Conservation (phyloP, 2,797 vertebrate species). For the Apodemus agrarius region DNA sequence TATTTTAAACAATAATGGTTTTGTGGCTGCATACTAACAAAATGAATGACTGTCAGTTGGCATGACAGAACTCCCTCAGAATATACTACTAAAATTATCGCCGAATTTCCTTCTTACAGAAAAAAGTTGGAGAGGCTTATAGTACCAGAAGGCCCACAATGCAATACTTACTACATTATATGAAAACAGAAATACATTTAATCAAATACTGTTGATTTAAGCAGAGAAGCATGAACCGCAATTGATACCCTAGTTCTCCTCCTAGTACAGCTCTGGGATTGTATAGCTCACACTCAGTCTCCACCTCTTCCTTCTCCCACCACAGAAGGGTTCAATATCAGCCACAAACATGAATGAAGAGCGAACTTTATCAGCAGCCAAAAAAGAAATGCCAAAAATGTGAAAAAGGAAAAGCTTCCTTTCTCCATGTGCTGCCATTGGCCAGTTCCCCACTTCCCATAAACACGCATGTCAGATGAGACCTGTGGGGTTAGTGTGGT, state of each 20-base stretch:
- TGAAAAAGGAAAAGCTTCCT: neutral
- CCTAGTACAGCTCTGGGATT: neutral
- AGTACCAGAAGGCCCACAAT: neutral
- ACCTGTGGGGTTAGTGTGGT: neutral
- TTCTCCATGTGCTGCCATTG: neutral
- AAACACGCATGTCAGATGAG: neutral
- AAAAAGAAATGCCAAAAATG: neutral
- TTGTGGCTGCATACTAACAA: conserved; percentile 11
- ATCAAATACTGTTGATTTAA: neutral
- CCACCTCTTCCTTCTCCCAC: neutral
- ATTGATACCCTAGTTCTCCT: neutral
- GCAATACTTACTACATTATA: neutral
- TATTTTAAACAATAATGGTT: conserved; percentile 46
- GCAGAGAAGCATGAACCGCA: neutral
- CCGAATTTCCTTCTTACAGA: neutral
- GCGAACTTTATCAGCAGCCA: conserved; percentile 31
- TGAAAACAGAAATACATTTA: neutral
- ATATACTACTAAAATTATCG: conserved; percentile 33
- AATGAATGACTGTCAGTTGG: neutral
- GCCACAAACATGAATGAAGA: conserved; percentile 17
- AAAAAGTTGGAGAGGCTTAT: conserved; percentile 5
- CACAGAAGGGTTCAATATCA: neutral
- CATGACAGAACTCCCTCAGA: conserved; percentile 23
- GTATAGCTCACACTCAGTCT: neutral
- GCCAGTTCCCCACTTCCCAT: neutral